A percentile compares a stretch with the other conserved stretches of the same genome.
Evolutionary conservation across 2,888 invertebrate species (phyloP).

Genomic region (Hirtodrosophila trivittata): DNA sequence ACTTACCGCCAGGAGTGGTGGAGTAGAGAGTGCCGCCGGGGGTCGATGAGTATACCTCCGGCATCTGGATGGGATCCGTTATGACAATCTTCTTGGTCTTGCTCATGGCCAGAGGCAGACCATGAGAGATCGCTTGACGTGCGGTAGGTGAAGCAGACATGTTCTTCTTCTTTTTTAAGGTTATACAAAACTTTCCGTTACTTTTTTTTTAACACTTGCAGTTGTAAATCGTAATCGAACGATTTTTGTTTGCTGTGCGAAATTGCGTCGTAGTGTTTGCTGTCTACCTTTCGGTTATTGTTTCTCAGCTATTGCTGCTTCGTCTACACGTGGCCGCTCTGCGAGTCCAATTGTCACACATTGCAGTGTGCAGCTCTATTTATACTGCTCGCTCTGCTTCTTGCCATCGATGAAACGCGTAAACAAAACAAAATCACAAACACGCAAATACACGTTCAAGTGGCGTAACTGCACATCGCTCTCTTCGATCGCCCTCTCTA

Average conservation of each 20-base stretch:
- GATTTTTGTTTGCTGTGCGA: slow-evolving; percentile 34
- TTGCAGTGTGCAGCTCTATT: slow-evolving; percentile 31
- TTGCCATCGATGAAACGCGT: slow-evolving; percentile 25
- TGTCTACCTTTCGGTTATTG: slow-evolving; percentile 4
- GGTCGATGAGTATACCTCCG: slow-evolving; percentile 94
- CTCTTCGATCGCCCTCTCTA: slow-evolving; percentile 7
- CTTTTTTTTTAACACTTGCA: slow-evolving; percentile 36
- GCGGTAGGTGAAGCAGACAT: slow-evolving; percentile 94
- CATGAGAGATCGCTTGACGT: slow-evolving; percentile 88
- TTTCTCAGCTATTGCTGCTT: slow-evolving; percentile 21
- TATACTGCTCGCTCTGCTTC: slow-evolving; percentile 46
- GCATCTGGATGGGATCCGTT: slow-evolving; percentile 93
- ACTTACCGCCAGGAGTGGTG: slow-evolving; percentile 97
- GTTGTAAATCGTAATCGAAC: slow-evolving; percentile 41
- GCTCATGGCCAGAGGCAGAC: slow-evolving; percentile 91
- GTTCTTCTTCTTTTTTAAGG: slow-evolving; percentile 50
- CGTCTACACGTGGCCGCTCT: slow-evolving; percentile 16
- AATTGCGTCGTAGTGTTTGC: slow-evolving; percentile 44
- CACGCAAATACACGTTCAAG: slow-evolving; percentile 7
- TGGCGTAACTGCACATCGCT: slow-evolving; percentile 27
- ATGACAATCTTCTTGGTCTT: slow-evolving; percentile 90
- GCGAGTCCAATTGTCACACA: slow-evolving; percentile 32
- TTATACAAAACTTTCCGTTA: slow-evolving; percentile 35
- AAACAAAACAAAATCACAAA: slow-evolving; percentile 47
- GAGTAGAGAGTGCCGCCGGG: slow-evolving; percentile 97